These are phyloP conservation scores for Xenops minutus DNA, from an alignment of 2,797 vertebrate genomes.

Conservation along the genomic window DNA sequence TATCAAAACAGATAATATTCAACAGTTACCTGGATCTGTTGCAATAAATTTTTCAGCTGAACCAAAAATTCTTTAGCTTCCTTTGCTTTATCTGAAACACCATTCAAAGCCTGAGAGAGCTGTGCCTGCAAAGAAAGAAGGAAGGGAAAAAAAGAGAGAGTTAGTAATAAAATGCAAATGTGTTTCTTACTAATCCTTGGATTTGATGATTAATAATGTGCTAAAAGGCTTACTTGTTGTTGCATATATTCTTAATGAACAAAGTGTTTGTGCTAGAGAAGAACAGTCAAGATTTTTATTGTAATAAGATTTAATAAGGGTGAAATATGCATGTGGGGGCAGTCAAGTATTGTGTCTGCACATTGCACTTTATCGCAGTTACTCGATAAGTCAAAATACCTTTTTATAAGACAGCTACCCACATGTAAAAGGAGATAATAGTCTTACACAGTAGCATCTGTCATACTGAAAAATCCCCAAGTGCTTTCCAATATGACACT, in stretches of 20 bases:
- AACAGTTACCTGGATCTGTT: constrained; percentile 92
- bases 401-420: constrained; percentile 14
- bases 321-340: constrained; percentile 35
- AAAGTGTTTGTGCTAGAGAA: not conserved
- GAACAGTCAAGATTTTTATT: not conserved
- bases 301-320: constrained; percentile 7
- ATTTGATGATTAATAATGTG: not conserved
- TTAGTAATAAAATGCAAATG: not conserved
- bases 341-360: constrained; percentile 43
- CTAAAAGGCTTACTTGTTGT: not conserved
- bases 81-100: constrained; percentile 96
- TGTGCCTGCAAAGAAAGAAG: constrained; percentile 82
- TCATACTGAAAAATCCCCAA: constrained; percentile 34
- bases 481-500: not conserved
- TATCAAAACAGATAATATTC: not conserved
- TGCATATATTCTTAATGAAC: not conserved
- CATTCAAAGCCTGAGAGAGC: constrained; percentile 94
- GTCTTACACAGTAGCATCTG: constrained; percentile 21
- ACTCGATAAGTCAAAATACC: constrained; percentile 29
- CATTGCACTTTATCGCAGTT: not conserved
- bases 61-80: constrained; percentile 98
- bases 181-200: constrained; percentile 13
- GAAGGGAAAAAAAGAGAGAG: not conserved
- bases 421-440: not conserved
- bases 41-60: constrained; percentile 94